These are phyloP conservation scores for Gallinago jamesoni DNA, from an alignment of 2,113 vertebrate species.

Conservation along the genomic window DNA sequence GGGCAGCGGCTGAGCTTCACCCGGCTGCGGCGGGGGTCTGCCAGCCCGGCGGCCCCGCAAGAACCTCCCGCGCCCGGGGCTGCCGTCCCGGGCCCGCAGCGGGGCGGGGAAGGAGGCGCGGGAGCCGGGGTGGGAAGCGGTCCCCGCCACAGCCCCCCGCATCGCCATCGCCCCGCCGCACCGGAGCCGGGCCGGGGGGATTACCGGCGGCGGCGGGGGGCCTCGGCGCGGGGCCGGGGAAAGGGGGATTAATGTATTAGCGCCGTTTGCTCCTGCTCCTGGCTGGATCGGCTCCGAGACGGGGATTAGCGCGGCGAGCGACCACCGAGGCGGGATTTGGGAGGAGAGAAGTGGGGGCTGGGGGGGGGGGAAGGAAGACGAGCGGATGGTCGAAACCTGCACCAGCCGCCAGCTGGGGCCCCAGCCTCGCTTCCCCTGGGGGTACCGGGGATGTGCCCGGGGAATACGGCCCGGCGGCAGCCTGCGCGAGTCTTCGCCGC, in stretches of 20 bases:
- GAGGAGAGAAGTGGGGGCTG: neutral
- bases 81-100: neutral
- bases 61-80: neutral
- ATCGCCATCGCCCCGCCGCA: neutral
- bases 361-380: neutral
- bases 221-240: neutral
- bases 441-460: too few species aligned
- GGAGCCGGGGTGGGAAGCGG: neutral
- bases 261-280: neutral
- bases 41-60: too few species aligned
- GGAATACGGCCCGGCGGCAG: too few species aligned
- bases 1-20: neutral
- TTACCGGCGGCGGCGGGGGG: neutral
- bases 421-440: neutral
- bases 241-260: neutral
- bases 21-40: too few species aligned
- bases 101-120: neutral
- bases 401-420: neutral
- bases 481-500: neutral
- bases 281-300: neutral
- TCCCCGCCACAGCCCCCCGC: too few species aligned
- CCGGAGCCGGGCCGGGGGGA: neutral
- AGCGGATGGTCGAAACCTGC: neutral
- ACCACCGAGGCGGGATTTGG: neutral
- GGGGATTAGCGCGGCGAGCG: neutral